Percentiles rank a stretch among this genome's conserved stretches.
phyloP scores from a whole-genome alignment of 2,888 invertebrate species.

The Himalopsyche tibetana region DNA sequence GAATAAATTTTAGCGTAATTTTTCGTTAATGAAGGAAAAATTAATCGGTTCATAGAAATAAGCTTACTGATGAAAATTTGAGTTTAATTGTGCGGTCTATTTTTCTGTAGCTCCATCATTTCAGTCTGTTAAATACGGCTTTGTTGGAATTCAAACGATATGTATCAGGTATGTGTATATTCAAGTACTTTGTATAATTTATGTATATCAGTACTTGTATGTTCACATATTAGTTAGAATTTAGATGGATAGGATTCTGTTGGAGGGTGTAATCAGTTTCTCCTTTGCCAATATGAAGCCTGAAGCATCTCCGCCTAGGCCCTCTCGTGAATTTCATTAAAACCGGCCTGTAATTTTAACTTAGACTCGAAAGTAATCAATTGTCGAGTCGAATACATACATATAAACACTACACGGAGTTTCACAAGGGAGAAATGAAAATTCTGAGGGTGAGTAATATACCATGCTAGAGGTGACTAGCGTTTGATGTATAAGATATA shows the following conservation, averaged over 20 bases:
- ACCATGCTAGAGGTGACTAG: background rate
- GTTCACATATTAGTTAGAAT: background rate
- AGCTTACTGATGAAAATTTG: too few relatives aligned
- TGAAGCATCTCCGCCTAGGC: slow-evolving; percentile 7
- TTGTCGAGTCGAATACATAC: slow-evolving; percentile 7
- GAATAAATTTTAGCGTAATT: too few relatives aligned
- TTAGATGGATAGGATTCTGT: slow-evolving; percentile 11
- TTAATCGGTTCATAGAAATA: too few relatives aligned
- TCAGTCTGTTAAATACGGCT: too few relatives aligned
- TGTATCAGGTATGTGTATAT: too few relatives aligned
- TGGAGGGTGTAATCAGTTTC: slow-evolving; percentile 19
- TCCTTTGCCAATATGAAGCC: slow-evolving; percentile 40
- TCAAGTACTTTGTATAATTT: too few relatives aligned
- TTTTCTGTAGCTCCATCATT: too few relatives aligned
- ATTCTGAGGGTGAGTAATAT: slow-evolving; percentile 19
- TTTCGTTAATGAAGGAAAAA: too few relatives aligned
- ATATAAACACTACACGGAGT: background rate
- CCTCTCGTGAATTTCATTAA: slow-evolving; percentile 33
- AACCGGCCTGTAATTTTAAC: slow-evolving; percentile 42
- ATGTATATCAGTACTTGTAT: too few relatives aligned
- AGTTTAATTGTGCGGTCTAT: too few relatives aligned
- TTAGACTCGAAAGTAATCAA: slow-evolving; percentile 40
- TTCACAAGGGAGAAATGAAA: slow-evolving; percentile 11
- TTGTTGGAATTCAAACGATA: too few relatives aligned
- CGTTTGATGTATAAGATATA: background rate